Evolutionary conservation across 2,888 invertebrate genomes (phyloP).

Genomic region (Agapostemon virescens): DNA sequence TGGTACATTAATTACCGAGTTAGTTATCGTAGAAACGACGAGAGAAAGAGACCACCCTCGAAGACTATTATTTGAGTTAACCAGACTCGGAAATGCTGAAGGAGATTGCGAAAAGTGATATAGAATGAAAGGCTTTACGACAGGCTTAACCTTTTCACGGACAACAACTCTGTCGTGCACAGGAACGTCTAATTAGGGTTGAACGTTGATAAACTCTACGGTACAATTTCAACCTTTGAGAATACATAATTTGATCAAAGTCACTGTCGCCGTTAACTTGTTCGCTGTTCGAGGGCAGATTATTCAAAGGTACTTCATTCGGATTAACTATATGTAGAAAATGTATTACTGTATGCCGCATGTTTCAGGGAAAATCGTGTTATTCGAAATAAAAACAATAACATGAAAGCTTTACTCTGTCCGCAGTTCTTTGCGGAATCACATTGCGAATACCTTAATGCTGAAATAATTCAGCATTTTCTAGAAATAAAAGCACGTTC

Average conservation of each 20-base stretch:
- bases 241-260: slow-evolving; percentile 5
- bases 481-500: neutral
- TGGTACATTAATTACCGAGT: neutral
- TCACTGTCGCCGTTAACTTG: neutral
- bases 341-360: neutral
- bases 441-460: neutral
- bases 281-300: neutral
- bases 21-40: neutral
- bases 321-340: neutral
- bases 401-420: neutral
- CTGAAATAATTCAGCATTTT: neutral
- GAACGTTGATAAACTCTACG: neutral
- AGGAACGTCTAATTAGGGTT: neutral
- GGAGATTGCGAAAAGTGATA: neutral
- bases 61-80: neutral
- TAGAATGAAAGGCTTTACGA: neutral
- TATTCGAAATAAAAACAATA: neutral
- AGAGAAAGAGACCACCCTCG: neutral
- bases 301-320: neutral
- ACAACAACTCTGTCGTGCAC: neutral
- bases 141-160: neutral
- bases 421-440: neutral
- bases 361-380: neutral
- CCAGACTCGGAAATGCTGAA: neutral
- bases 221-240: neutral